Percentiles rank a stretch among this genome's conserved stretches.
Conservation (phyloP, 2,797 vertebrate genomes). For the Crocodylus rhombifer region DNA sequence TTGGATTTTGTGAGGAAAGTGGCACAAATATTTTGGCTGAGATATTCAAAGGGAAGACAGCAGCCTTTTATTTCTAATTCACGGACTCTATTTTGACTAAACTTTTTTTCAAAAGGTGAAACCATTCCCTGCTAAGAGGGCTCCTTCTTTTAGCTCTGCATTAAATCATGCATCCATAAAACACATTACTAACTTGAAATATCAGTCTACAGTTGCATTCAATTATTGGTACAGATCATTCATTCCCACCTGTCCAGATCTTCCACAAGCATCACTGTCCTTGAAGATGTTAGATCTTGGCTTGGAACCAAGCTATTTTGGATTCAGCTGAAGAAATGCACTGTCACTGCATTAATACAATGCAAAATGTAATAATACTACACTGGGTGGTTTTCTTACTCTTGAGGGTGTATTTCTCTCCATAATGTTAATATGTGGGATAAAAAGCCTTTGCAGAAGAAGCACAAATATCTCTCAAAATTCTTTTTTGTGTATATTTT, state of each 20-base stretch:
- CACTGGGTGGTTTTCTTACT: neutral
- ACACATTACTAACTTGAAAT: neutral
- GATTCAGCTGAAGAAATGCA: too few species aligned
- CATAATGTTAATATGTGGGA: too few species aligned
- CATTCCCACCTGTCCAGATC: neutral
- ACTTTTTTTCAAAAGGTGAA: neutral
- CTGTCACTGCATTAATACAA: too few species aligned
- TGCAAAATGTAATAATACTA: neutral
- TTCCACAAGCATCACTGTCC: neutral
- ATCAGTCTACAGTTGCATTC: neutral
- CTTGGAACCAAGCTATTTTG: too few species aligned
- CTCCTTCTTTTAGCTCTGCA: accelerated
- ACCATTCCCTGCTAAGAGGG: neutral
- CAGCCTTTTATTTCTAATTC: neutral
- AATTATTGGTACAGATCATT: neutral
- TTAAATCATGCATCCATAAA: neutral
- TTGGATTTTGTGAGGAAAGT: constrained; percentile 38
- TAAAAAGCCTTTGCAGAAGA: too few species aligned
- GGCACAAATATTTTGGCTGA: neutral
- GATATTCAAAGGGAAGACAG: constrained; percentile 14
- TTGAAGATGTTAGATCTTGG: too few species aligned
- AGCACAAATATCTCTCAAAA: too few species aligned
- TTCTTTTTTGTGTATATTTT: too few species aligned
- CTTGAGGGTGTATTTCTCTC: neutral
- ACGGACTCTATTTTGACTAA: neutral